A percentile compares a stretch with the other conserved stretches of the same genome.
phyloP scores from a whole-genome alignment of 2,888 invertebrate genomes.

The Leptinotarsa tumamoca region DNA sequence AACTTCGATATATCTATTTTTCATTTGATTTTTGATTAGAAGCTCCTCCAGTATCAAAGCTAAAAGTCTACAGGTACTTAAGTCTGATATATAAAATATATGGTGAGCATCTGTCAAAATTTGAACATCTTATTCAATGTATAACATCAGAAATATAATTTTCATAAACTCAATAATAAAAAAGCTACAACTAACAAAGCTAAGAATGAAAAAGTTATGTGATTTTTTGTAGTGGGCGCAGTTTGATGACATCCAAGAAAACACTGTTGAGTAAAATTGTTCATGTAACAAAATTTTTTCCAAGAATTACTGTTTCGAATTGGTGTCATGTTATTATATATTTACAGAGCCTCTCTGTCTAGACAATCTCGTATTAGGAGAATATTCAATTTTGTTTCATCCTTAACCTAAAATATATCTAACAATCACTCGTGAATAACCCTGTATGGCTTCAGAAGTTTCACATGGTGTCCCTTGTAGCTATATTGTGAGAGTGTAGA shows the following conservation, averaged over 20 bases:
- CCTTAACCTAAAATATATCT: no score
- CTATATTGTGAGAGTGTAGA: no score
- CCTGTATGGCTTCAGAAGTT: no score
- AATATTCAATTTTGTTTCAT: no score
- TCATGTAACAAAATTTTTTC: neutral
- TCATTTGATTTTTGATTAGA: conserved; percentile 27
- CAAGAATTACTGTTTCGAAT: no score
- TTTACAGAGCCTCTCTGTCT: no score
- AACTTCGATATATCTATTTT: neutral
- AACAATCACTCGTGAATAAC: no score
- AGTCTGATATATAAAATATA: conserved; percentile 57
- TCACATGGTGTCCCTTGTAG: neutral
- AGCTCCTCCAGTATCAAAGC: conserved; percentile 46
- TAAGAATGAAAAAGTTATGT: neutral
- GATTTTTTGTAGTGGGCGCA: neutral
- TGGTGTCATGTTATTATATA: neutral
- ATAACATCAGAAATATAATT: conserved; percentile 24
- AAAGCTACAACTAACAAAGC: conserved; percentile 14
- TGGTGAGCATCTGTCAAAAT: conserved; percentile 53
- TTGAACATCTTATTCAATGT: conserved; percentile 46
- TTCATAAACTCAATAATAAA: conserved; percentile 21
- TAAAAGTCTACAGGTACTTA: conserved; percentile 45
- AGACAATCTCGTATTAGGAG: no score
- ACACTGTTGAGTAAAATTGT: neutral
- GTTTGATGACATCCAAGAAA: neutral